Conservation (phyloP, 2,888 invertebrate species). For the Ganaspis brasiliensis region DNA sequence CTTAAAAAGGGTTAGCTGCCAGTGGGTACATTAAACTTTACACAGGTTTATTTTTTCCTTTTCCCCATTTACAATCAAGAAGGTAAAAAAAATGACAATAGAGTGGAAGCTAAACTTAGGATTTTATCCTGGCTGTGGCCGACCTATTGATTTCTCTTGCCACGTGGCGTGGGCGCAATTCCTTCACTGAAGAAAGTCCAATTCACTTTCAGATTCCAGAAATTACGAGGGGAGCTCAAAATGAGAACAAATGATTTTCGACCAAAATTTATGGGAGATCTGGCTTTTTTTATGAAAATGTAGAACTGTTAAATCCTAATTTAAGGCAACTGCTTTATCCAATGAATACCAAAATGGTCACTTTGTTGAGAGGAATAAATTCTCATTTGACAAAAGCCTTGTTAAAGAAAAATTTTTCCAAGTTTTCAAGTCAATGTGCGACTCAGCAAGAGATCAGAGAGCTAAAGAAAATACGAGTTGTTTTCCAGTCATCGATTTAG, state of each 20-base stretch:
- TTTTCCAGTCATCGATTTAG: too few relatives aligned
- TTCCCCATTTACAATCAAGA: background rate
- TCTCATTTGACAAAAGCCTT: too few relatives aligned
- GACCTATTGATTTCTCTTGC: slow-evolving; percentile 13
- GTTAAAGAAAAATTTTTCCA: too few relatives aligned
- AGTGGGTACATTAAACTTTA: background rate
- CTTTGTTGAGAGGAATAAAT: background rate
- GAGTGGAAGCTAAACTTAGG: background rate
- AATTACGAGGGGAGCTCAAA: background rate
- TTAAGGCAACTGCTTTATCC: background rate
- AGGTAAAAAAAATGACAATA: background rate
- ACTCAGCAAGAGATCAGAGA: too few relatives aligned
- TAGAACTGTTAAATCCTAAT: background rate
- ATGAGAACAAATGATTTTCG: slow-evolving; percentile 18
- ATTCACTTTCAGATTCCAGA: slow-evolving; percentile 22
- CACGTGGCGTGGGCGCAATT: slow-evolving; percentile 29
- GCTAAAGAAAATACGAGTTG: too few relatives aligned
- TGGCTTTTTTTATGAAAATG: background rate
- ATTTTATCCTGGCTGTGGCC: slow-evolving; percentile 13
- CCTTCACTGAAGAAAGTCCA: background rate
- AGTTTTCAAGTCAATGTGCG: too few relatives aligned
- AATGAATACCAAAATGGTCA: background rate
- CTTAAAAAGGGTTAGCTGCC: too few relatives aligned
- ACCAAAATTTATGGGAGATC: background rate
- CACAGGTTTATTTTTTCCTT: background rate